phyloP scores from a whole-genome alignment of 1,140 invertebrate genomes.

The Dinoponera quadriceps region DNA sequence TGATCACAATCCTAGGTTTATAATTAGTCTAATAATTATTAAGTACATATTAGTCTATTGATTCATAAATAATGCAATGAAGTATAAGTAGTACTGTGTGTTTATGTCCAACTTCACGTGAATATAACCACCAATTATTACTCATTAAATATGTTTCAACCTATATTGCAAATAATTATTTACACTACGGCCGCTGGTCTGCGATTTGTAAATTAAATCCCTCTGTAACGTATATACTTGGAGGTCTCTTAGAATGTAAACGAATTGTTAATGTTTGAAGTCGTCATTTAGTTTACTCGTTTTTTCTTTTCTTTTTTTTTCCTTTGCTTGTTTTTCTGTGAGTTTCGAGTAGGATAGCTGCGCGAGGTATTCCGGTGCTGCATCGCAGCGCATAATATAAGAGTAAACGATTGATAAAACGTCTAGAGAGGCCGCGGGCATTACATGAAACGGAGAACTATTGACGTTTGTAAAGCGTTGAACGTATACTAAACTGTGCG shows the following conservation, averaged over 20 bases:
- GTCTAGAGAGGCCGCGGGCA: slow-evolving; percentile 78
- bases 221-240: slow-evolving; percentile 68
- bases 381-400: slow-evolving; percentile 78
- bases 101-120: slow-evolving; percentile 85
- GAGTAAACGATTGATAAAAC: slow-evolving; percentile 77
- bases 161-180: slow-evolving; percentile 83
- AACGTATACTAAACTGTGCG: slow-evolving; percentile 42
- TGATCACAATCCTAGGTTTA: slow-evolving; percentile 86
- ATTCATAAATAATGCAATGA: slow-evolving; percentile 86
- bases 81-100: slow-evolving; percentile 86
- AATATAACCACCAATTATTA: slow-evolving; percentile 85
- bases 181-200: slow-evolving; percentile 66
- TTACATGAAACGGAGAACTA: slow-evolving; percentile 65
- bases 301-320: slow-evolving; percentile 65
- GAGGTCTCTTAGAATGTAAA: slow-evolving; percentile 58
- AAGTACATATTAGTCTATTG: slow-evolving; percentile 85
- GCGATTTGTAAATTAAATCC: slow-evolving; percentile 44
- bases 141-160: slow-evolving; percentile 85
- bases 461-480: slow-evolving; percentile 57
- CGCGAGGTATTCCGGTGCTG: slow-evolving; percentile 78
- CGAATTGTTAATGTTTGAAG: slow-evolving; percentile 53
- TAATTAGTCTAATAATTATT: slow-evolving; percentile 86
- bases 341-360: slow-evolving; percentile 68
- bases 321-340: slow-evolving; percentile 59
- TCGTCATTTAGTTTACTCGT: slow-evolving; percentile 56